phyloP scores from a whole-genome alignment of 2,113 vertebrate genomes.

The Gobius niger region DNA sequence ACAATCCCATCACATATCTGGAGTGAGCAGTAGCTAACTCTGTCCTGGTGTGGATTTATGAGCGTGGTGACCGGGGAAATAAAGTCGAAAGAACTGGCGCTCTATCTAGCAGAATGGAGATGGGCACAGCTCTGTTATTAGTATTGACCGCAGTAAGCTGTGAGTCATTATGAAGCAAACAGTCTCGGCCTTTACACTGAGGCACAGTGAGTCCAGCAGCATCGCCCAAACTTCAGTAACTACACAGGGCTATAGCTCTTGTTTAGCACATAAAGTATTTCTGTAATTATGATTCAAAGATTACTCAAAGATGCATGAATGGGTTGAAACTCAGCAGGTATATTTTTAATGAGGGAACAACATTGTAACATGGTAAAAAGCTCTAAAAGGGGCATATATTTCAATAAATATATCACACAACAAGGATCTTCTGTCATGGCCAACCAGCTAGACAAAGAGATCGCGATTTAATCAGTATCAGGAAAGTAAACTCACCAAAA shows the following conservation, averaged over 20 bases:
- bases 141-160: slow-evolving; percentile 10
- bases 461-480: too few species aligned
- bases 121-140: background rate
- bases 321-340: too few species aligned
- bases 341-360: too few species aligned
- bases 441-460: too few species aligned
- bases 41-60: slow-evolving; percentile 1
- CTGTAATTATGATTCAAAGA: background rate
- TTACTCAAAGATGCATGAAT: too few species aligned
- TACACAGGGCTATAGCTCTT: background rate
- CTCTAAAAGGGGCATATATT: too few species aligned
- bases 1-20: slow-evolving; percentile 6
- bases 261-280: background rate
- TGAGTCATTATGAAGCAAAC: slow-evolving; percentile 11
- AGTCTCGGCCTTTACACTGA: background rate
- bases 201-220: background rate
- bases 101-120: slow-evolving; percentile 1
- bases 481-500: too few species aligned
- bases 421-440: too few species aligned
- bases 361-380: too few species aligned
- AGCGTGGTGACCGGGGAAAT: background rate
- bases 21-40: background rate
- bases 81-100: background rate
- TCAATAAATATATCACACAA: too few species aligned
- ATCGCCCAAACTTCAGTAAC: background rate